These are phyloP conservation scores for Diabrotica virgifera DNA, from an alignment of 1,140 invertebrate species.

Conservation along the genomic window DNA sequence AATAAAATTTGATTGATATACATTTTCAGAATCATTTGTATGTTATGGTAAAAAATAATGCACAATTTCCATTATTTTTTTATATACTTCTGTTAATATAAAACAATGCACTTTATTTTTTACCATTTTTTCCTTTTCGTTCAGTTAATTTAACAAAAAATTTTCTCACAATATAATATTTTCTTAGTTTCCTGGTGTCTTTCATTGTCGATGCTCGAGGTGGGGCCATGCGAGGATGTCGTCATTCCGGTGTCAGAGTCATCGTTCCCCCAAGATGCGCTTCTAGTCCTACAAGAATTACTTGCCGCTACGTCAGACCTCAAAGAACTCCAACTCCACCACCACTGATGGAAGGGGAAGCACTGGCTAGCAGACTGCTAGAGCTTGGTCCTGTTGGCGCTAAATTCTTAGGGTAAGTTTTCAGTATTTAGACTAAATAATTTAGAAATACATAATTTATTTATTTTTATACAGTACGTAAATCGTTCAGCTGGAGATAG, in stretches of 20 bases:
- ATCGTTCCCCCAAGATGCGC: constrained; percentile 94
- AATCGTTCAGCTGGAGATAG: too few relatives aligned
- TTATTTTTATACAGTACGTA: background rate
- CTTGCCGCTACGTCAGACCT: constrained; percentile 82
- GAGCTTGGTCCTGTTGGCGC: constrained; percentile 93
- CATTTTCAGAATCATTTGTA: too few relatives aligned
- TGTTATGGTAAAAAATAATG: too few relatives aligned
- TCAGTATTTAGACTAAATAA: background rate
- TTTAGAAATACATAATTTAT: background rate
- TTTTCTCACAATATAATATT: background rate
- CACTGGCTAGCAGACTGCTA: constrained; percentile 84
- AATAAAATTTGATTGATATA: too few relatives aligned
- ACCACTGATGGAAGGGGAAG: constrained; percentile 93
- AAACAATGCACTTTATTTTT: too few relatives aligned
- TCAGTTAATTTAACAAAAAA: too few relatives aligned
- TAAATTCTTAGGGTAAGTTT: constrained; percentile 87
- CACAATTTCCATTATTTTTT: background rate
- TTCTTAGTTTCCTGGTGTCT: constrained; percentile 86
- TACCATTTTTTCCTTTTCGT: too few relatives aligned
- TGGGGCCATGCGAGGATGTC: constrained; percentile 93
- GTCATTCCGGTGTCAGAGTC: constrained; percentile 90
- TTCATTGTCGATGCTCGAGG: constrained; percentile 96
- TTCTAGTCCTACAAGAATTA: constrained; percentile 87
- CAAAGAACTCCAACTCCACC: constrained; percentile 82
- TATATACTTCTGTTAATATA: constrained; percentile 6